Percentiles rank a stretch among this genome's conserved stretches.
phyloP scores from a whole-genome alignment of 2,113 vertebrate genomes.

The Eurystomus gularis region DNA sequence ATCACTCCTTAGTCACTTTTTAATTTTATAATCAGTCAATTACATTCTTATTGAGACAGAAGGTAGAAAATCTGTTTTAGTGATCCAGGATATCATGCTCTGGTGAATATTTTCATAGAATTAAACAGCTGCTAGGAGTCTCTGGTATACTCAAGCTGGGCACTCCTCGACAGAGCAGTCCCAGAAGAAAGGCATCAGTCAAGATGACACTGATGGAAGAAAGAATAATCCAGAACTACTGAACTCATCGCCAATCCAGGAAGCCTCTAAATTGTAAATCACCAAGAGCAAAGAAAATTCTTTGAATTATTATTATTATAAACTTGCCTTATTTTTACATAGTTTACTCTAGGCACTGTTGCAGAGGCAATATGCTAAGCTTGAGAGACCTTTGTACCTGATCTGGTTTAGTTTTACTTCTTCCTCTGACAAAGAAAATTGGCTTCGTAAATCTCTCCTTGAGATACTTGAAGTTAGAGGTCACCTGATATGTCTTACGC shows the following conservation, averaged over 20 bases:
- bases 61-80: neutral
- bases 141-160: neutral
- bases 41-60: neutral
- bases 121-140: neutral
- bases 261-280: neutral
- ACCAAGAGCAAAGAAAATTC: neutral
- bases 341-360: neutral
- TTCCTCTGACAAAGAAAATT: neutral
- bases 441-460: neutral
- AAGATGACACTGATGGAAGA: neutral
- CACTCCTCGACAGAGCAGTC: neutral
- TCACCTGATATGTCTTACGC: fast-evolving
- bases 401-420: neutral
- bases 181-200: neutral
- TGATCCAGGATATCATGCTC: neutral
- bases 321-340: neutral
- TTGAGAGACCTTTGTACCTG: neutral
- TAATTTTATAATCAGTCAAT: neutral
- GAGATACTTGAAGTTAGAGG: neutral
- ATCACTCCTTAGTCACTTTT: neutral
- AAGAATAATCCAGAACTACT: neutral
- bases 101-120: neutral
- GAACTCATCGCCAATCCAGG: neutral
- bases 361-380: neutral
- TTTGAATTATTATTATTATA: neutral